Evolutionary conservation across 37 sponge, comb jelly and placozoan genomes (phyloP).

Genomic region (Amphimedon queenslandica): DNA sequence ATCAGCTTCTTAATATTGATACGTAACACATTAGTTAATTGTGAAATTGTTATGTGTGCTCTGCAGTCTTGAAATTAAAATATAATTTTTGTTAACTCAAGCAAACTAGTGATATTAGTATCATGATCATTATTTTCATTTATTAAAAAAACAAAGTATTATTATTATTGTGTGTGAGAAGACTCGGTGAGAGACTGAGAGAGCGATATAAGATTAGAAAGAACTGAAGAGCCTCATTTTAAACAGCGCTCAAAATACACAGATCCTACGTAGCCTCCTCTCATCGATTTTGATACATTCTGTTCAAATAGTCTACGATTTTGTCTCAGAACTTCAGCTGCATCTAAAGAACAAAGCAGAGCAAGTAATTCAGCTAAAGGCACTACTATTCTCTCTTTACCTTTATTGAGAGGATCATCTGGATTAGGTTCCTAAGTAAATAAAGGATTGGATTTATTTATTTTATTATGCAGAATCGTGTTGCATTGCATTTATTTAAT

Average conservation of each 20-base stretch:
- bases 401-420: conserved; percentile 95
- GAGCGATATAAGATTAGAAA: no score
- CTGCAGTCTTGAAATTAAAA: no score
- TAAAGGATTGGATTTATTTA: neutral
- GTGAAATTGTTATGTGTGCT: no score
- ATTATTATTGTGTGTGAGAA: no score
- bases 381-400: conserved; percentile 15
- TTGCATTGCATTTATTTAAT: neutral
- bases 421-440: conserved; percentile 82
- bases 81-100: no score
- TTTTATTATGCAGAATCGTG: no score
- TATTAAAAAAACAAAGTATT: no score
- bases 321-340: conserved; percentile 80
- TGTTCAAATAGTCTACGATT: conserved; percentile 93
- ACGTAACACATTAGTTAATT: no score
- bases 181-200: no score
- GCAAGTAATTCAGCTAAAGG: neutral
- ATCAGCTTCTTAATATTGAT: no score
- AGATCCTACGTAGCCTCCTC: conserved; percentile 90
- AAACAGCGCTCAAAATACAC: conserved; percentile 86
- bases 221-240: conserved; percentile 19
- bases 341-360: conserved; percentile 52
- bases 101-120: no score
- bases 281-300: conserved; percentile 90
- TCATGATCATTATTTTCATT: no score